phyloP scores from a whole-genome alignment of 2,113 vertebrate genomes.

The Vulpes lagopus region DNA sequence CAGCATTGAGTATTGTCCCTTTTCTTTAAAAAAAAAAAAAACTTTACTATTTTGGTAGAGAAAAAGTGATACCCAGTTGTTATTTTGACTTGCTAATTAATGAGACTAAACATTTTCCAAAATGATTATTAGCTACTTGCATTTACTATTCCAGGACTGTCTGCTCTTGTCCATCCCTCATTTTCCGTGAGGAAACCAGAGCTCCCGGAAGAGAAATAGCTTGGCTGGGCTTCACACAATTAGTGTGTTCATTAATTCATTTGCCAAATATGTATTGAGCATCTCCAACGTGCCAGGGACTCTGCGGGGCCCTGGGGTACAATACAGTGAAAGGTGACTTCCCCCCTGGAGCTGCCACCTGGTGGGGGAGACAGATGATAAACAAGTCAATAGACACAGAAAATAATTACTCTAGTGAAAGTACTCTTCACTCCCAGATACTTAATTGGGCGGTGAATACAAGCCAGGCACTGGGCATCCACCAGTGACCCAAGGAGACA shows the following conservation, averaged over 20 bases:
- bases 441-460: not conserved
- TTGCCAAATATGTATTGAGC: not conserved
- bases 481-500: not conserved
- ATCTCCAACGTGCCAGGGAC: not conserved
- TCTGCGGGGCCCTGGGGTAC: not conserved
- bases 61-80: not conserved
- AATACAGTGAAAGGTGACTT: constrained; percentile 8
- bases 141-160: constrained; percentile 22
- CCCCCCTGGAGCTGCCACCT: not conserved
- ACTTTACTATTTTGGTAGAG: not conserved
- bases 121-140: constrained; percentile 57
- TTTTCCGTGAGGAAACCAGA: constrained; percentile 62
- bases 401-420: not conserved
- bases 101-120: constrained; percentile 56
- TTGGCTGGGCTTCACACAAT: constrained; percentile 49
- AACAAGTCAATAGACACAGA: constrained; percentile 2
- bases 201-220: constrained; percentile 8
- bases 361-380: not conserved
- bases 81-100: constrained; percentile 69
- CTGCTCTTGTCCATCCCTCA: constrained; percentile 50
- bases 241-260: constrained; percentile 64
- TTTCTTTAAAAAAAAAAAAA: not conserved
- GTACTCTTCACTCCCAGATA: not conserved
- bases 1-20: not conserved
- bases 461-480: not conserved